phyloP scores from a whole-genome alignment of 1,140 invertebrate genomes.

The Drosophila tani region DNA sequence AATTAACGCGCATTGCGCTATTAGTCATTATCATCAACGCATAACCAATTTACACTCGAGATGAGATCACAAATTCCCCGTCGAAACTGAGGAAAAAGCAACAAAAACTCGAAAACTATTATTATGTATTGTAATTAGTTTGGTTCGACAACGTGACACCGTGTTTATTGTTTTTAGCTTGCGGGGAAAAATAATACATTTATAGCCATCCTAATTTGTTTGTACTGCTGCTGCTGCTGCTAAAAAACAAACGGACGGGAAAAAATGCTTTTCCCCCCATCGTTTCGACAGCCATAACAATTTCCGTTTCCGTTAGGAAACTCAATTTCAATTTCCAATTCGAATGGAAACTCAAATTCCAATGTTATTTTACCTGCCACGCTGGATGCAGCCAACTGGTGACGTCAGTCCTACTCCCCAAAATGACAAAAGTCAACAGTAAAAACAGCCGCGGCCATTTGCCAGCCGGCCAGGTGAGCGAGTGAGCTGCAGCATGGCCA shows the following conservation, averaged over 20 bases:
- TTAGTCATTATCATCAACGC: constrained; percentile 70
- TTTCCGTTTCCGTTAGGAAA: constrained; percentile 72
- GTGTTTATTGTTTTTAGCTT: constrained; percentile 70
- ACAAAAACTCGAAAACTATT: constrained; percentile 34
- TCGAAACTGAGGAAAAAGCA: constrained; percentile 2
- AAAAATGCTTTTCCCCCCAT: constrained; percentile 54
- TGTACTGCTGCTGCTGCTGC: constrained; percentile 41
- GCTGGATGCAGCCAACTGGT: constrained; percentile 26
- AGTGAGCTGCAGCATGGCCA: constrained; percentile 45
- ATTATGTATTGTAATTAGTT: constrained; percentile 67
- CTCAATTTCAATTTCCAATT: constrained; percentile 15
- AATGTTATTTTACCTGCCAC: constrained; percentile 68
- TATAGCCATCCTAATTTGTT: constrained; percentile 76
- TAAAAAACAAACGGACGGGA: constrained; percentile 49
- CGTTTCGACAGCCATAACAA: constrained; percentile 58
- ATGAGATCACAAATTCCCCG: constrained; percentile 66
- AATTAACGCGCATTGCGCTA: constrained; percentile 60
- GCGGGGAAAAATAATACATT: constrained; percentile 65
- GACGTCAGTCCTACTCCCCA: constrained; percentile 38
- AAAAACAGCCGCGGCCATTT: constrained; percentile 45
- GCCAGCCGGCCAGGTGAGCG: constrained; percentile 33
- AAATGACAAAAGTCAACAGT: constrained; percentile 15
- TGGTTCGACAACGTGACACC: constrained; percentile 74
- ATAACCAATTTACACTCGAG: constrained; percentile 69
- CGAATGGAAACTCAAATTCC: constrained; percentile 15